A percentile compares a stretch with the other conserved stretches of the same genome.
Evolutionary conservation across 2,113 vertebrate species (phyloP).

Genomic region (Pterocles burchelli): DNA sequence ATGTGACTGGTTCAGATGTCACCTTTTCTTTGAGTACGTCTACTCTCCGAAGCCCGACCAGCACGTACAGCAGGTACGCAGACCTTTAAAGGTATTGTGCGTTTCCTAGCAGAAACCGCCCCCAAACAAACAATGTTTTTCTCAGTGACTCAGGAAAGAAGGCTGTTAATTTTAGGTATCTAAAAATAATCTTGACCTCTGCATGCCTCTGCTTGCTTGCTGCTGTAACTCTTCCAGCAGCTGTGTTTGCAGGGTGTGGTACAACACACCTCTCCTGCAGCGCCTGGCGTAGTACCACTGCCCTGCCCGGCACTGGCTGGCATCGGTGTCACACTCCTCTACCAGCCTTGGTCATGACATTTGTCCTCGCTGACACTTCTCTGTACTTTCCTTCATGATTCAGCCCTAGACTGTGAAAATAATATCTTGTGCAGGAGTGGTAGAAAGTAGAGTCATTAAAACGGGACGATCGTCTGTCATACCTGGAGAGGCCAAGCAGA

Average conservation of each 20-base stretch:
- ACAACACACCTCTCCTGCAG: fast-evolving
- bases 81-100: not conserved
- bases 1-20: not conserved
- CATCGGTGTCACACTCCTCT: not conserved
- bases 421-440: not conserved
- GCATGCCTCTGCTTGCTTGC: not conserved
- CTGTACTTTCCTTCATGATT: not conserved
- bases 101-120: not conserved
- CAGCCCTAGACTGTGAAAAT: not conserved
- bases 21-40: not conserved
- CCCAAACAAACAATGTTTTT: not conserved
- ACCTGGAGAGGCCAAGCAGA: not conserved
- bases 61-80: not conserved
- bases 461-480: not conserved
- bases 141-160: conserved; percentile 5
- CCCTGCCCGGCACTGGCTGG: not conserved
- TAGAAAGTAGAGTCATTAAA: not conserved
- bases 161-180: not conserved
- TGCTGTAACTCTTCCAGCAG: not conserved
- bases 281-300: fast-evolving
- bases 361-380: not conserved
- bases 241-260: not conserved
- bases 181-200: conserved; percentile 31
- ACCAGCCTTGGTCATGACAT: not conserved
- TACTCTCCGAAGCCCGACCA: not conserved